Conservation (phyloP, 2,888 invertebrate genomes). For the Cataglyphis cursor region DNA sequence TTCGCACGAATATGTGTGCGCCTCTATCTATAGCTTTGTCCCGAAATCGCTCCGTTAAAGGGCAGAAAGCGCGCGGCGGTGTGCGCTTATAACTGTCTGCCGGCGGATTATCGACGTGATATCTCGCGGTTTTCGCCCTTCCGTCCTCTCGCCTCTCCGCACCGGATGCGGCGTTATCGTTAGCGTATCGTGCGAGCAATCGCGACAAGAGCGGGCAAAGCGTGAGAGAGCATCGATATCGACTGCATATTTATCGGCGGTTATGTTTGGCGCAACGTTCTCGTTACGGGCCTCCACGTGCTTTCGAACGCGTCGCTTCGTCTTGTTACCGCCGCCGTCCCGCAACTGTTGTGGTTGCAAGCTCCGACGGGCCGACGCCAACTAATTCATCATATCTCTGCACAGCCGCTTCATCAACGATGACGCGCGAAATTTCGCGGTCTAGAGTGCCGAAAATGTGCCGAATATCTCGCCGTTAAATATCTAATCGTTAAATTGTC, state of each 20-base stretch:
- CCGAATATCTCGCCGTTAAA: neutral
- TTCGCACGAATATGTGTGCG: slow-evolving; percentile 31
- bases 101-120: slow-evolving; percentile 57
- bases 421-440: slow-evolving; percentile 55
- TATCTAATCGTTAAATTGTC: neutral
- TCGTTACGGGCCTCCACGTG: slow-evolving; percentile 43
- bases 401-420: slow-evolving; percentile 53
- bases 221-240: slow-evolving; percentile 34
- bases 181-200: slow-evolving; percentile 26
- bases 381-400: slow-evolving; percentile 61
- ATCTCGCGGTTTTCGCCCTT: slow-evolving; percentile 46
- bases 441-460: slow-evolving; percentile 31
- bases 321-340: slow-evolving; percentile 53
- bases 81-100: slow-evolving; percentile 43
- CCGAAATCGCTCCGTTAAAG: slow-evolving; percentile 43
- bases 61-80: slow-evolving; percentile 28
- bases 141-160: neutral
- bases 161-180: slow-evolving; percentile 41
- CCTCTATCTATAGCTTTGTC: slow-evolving; percentile 7
- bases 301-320: slow-evolving; percentile 54
- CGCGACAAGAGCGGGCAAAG: neutral
- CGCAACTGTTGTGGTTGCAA: slow-evolving; percentile 31
- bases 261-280: slow-evolving; percentile 41
- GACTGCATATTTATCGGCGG: slow-evolving; percentile 64
- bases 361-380: slow-evolving; percentile 31